These are phyloP conservation scores for Drosophila sordidula DNA, from an alignment of 2,888 invertebrate genomes.

Conservation along the genomic window DNA sequence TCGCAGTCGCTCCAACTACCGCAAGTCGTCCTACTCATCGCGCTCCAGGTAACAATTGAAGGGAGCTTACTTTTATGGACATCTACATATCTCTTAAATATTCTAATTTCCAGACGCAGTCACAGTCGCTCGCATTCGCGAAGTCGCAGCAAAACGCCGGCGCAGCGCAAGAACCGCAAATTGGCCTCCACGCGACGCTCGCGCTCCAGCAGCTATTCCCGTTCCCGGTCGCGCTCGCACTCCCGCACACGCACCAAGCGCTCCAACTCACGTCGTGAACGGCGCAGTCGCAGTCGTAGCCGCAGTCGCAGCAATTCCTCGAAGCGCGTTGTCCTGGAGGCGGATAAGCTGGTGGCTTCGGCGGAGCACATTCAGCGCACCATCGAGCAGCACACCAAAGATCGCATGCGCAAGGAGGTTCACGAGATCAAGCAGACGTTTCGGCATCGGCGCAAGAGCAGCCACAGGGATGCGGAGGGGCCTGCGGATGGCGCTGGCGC, in stretches of 20 bases:
- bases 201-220: slow-evolving; percentile 77
- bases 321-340: slow-evolving; percentile 71
- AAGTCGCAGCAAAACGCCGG: slow-evolving; percentile 69
- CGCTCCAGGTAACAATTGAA: slow-evolving; percentile 64
- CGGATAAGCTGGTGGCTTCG: slow-evolving; percentile 81
- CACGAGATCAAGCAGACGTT: slow-evolving; percentile 77
- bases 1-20: slow-evolving; percentile 70
- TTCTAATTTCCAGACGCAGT: slow-evolving; percentile 63
- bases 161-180: slow-evolving; percentile 75
- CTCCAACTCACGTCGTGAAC: slow-evolving; percentile 59
- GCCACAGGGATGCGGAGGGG: slow-evolving; percentile 20
- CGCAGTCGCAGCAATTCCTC: slow-evolving; percentile 58
- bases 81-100: not conserved
- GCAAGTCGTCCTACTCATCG: slow-evolving; percentile 79
- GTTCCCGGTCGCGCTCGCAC: slow-evolving; percentile 70
- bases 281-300: slow-evolving; percentile 46
- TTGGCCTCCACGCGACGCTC: slow-evolving; percentile 83
- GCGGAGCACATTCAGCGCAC: slow-evolving; percentile 83
- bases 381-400: slow-evolving; percentile 81
- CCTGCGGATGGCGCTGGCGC: slow-evolving; percentile 19
- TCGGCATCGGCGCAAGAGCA: slow-evolving; percentile 56
- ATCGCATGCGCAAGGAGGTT: slow-evolving; percentile 79
- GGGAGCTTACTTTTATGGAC: not conserved
- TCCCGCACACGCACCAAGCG: slow-evolving; percentile 62
- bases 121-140: slow-evolving; percentile 82